Conservation (phyloP, 2,113 vertebrate species). For the Desmodus rotundus region DNA sequence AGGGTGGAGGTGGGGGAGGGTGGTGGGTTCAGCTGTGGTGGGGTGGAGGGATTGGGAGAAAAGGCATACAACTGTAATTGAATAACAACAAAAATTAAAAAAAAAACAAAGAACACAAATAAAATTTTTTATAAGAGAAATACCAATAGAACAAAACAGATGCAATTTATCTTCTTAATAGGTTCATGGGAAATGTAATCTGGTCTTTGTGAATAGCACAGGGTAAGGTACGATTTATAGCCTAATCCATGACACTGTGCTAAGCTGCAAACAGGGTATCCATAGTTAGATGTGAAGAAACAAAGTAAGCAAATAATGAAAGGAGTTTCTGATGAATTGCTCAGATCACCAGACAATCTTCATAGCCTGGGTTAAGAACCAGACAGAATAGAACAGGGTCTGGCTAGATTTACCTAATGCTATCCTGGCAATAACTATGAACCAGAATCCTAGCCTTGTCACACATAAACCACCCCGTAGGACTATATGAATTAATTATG, state of each 20-base stretch:
- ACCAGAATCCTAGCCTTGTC: neutral
- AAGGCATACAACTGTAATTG: too few relatives aligned
- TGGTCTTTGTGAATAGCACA: neutral
- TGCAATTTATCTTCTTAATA: constrained; percentile 18
- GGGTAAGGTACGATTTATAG: neutral
- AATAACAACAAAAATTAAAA: too few relatives aligned
- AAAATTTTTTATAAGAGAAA: constrained; percentile 23
- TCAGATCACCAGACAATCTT: neutral
- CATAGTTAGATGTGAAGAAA: neutral
- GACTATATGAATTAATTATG: neutral
- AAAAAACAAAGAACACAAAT: neutral
- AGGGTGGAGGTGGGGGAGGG: too few relatives aligned
- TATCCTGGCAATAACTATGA: neutral
- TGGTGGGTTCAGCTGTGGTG: too few relatives aligned
- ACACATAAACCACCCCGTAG: neutral
- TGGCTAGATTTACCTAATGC: neutral
- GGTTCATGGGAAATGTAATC: neutral
- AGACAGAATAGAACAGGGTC: neutral
- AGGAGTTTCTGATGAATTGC: neutral
- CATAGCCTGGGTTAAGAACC: neutral
- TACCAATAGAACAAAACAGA: neutral
- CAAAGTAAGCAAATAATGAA: neutral
- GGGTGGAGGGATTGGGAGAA: too few relatives aligned
- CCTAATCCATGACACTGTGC: neutral
- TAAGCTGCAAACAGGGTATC: neutral